Conservation (phyloP, 1,140 invertebrate species). For the Heliconius himera region DNA sequence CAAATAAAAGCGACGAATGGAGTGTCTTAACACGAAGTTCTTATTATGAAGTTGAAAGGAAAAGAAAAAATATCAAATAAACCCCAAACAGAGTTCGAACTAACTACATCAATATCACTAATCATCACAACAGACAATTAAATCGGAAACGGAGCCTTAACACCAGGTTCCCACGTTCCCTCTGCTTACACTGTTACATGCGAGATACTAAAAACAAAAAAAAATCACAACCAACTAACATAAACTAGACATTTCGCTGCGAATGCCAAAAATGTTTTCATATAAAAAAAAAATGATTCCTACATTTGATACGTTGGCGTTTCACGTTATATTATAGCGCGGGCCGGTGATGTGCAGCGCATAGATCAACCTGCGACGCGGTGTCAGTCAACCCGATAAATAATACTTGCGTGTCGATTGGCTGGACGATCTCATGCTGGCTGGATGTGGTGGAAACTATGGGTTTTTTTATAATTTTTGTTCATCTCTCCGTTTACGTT, state of each 20-base stretch:
- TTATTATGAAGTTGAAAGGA: too few relatives aligned
- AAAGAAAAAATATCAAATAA: too few relatives aligned
- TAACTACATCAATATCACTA: background rate
- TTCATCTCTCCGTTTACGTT: too few relatives aligned
- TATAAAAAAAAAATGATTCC: background rate
- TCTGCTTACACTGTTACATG: too few relatives aligned
- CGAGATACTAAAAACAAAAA: too few relatives aligned
- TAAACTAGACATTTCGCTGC: background rate
- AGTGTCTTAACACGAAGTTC: too few relatives aligned
- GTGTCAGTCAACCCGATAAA: conserved; percentile 58
- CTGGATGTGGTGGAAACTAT: background rate
- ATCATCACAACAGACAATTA: background rate
- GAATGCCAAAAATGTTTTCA: background rate
- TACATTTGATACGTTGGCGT: background rate
- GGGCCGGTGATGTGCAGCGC: conserved; percentile 33
- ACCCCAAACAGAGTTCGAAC: too few relatives aligned
- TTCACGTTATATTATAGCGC: background rate
- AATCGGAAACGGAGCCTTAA: too few relatives aligned
- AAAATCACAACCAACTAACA: background rate
- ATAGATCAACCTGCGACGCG: conserved; percentile 57
- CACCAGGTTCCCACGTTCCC: too few relatives aligned
- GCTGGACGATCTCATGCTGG: conserved; percentile 35
- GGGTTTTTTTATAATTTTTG: background rate
- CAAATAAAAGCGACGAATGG: too few relatives aligned
- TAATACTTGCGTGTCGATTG: conserved; percentile 55